Evolutionary conservation across 2,797 vertebrate species (phyloP), one percentile per base, ranked within the genome.

Genomic region (Thunnus albacares): DNA sequence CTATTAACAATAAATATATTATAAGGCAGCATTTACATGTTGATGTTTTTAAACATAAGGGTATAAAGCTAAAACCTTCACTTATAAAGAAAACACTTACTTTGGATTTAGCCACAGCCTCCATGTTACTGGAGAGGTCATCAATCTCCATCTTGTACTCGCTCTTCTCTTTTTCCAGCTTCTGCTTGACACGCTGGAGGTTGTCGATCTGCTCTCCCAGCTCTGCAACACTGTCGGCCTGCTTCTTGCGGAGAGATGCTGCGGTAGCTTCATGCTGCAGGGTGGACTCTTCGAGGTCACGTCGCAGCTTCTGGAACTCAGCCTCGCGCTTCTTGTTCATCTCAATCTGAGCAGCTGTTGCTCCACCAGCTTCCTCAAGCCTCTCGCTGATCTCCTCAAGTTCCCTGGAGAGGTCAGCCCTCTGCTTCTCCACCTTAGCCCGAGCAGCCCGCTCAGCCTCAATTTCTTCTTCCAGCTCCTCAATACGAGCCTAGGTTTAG

Each of bases 401-500:
- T 75, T 97, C 96, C 82, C 96, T 84, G 0, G 95, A 79, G 1
- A 96, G 92, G 60, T 97, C 97, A 2, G 96, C 94, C 61, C 96
- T 92, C 56, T 96, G 96, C 91, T 97, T 97, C 91, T 96, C 96
- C 0, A 94, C 85, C 63, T 96, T 97, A 20, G 94, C 96, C 4
- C 92, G 85, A 79, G 91, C 80, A 0, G 95, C 71, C 0, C 92
- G 94, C 33, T 97, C 96, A 0, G 96, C 95, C 80, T 97, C 97
- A 0, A 96, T 96, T 83, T 98, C 97, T 0, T 97, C 97, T 74
- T 97, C 96, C 59, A 97, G 56, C 65, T 97, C 97, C 74, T 98
- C 97, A 9, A 93, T 97, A 14, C 92, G 95, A 79, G 96, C 96
- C 97, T 98, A 38, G 22, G 74, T 63, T 49, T 12, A 7, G 11